These are phyloP conservation scores for Hydrolagus colliei DNA, from an alignment of 2,797 vertebrate species.

Conservation along the genomic window DNA sequence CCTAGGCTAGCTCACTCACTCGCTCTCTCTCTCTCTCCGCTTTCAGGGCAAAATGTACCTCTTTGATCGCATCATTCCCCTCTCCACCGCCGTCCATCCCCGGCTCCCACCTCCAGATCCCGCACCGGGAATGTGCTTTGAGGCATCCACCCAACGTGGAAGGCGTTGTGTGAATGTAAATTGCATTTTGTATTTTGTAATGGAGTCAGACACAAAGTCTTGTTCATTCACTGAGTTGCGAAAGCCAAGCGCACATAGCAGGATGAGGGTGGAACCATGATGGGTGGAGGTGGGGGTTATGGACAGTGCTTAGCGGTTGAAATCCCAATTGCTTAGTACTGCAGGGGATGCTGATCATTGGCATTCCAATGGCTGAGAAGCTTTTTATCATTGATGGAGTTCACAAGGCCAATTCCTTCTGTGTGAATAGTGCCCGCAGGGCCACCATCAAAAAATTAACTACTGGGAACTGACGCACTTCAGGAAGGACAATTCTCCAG, in stretches of 20 bases:
- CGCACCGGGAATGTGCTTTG: too few relatives aligned
- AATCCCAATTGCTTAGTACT: constrained; percentile 11
- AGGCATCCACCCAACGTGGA: too few relatives aligned
- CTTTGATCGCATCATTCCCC: neutral
- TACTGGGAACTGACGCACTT: neutral
- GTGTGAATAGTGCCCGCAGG: too few relatives aligned
- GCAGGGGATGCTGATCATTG: constrained; percentile 6
- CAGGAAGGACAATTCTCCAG: neutral
- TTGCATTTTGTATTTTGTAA: too few relatives aligned
- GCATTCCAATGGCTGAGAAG: neutral
- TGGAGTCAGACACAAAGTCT: too few relatives aligned
- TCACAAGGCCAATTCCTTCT: too few relatives aligned
- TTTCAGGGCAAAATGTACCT: neutral
- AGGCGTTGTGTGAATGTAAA: too few relatives aligned
- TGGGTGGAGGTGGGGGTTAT: neutral
- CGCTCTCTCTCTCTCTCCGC: neutral
- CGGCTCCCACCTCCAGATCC: too few relatives aligned
- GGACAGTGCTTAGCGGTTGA: neutral
- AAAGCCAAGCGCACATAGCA: too few relatives aligned
- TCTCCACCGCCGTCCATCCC: neutral
- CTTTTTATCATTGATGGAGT: neutral
- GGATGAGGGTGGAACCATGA: too few relatives aligned
- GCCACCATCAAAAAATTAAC: neutral
- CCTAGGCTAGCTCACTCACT: neutral
- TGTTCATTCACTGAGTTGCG: too few relatives aligned